Conservation (phyloP, 2,888 invertebrate genomes). For the Cerceris rybyensis region DNA sequence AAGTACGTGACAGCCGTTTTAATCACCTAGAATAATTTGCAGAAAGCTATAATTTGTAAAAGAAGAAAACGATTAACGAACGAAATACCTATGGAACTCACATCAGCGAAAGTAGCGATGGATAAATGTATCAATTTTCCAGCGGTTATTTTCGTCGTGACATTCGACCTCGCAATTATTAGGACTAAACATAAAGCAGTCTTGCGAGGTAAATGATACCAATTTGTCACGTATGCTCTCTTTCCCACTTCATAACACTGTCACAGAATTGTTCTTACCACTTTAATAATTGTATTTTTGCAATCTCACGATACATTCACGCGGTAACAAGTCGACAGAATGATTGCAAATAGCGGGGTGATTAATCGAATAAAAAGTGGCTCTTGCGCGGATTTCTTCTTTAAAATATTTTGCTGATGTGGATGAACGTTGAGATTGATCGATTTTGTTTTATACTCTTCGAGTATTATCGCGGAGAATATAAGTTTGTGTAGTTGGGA, state of each 20-base stretch:
- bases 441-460: too few relatives aligned
- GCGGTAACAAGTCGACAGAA: neutral
- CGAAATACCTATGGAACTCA: slow-evolving; percentile 26
- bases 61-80: too few relatives aligned
- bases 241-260: slow-evolving; percentile 63
- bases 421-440: too few relatives aligned
- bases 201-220: slow-evolving; percentile 61
- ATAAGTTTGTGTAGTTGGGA: too few relatives aligned
- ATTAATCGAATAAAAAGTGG: too few relatives aligned
- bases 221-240: slow-evolving; percentile 62
- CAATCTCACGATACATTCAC: too few relatives aligned
- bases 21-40: neutral
- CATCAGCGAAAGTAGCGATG: slow-evolving; percentile 62
- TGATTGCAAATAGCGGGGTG: too few relatives aligned
- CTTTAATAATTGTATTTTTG: slow-evolving; percentile 12
- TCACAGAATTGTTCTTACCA: slow-evolving; percentile 9
- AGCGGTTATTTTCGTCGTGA: slow-evolving; percentile 64
- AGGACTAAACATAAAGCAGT: slow-evolving; percentile 40
- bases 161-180: slow-evolving; percentile 56
- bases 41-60: too few relatives aligned
- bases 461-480: too few relatives aligned
- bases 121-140: slow-evolving; percentile 71
- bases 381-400: too few relatives aligned
- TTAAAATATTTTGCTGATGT: too few relatives aligned
- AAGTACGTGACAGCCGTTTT: neutral